phyloP scores from a whole-genome alignment of 1,140 invertebrate species.

The Meloidogyne exigua region DNA sequence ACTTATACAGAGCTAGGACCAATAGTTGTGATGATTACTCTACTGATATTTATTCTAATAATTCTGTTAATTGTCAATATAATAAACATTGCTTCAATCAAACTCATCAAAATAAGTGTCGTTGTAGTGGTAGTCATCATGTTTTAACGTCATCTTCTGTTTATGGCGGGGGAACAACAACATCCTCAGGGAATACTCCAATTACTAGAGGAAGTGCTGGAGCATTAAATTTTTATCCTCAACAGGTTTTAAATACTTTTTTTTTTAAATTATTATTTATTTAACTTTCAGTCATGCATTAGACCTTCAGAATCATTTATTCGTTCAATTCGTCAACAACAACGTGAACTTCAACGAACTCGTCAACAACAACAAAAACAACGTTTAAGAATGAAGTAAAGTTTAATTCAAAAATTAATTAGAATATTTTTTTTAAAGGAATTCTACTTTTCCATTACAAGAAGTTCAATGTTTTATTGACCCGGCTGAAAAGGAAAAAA shows the following conservation, averaged over 20 bases:
- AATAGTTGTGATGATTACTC: constrained; percentile 21
- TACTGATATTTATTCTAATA: background rate
- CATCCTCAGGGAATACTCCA: background rate
- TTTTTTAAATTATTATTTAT: no score
- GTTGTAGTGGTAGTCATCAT: background rate
- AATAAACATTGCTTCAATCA: background rate
- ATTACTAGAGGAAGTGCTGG: background rate
- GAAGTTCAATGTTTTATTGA: constrained; percentile 39
- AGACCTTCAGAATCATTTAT: constrained; percentile 20
- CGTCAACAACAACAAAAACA: background rate
- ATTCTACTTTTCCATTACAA: constrained; percentile 24
- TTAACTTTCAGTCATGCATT: background rate
- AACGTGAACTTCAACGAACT: constrained; percentile 11
- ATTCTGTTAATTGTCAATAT: background rate
- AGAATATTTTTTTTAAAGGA: background rate
- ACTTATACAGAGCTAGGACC: constrained; percentile 13
- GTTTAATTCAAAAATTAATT: background rate
- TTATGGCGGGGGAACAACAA: background rate
- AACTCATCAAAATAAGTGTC: background rate
- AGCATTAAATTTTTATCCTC: constrained; percentile 4
- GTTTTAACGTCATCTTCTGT: background rate
- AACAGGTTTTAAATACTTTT: background rate
- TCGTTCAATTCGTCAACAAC: constrained; percentile 17
- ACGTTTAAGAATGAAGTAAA: background rate
- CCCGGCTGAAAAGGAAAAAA: constrained; percentile 27